Base-by-base conservation (phyloP, 1,140 invertebrate species). In the Dryas iulia region DNA sequence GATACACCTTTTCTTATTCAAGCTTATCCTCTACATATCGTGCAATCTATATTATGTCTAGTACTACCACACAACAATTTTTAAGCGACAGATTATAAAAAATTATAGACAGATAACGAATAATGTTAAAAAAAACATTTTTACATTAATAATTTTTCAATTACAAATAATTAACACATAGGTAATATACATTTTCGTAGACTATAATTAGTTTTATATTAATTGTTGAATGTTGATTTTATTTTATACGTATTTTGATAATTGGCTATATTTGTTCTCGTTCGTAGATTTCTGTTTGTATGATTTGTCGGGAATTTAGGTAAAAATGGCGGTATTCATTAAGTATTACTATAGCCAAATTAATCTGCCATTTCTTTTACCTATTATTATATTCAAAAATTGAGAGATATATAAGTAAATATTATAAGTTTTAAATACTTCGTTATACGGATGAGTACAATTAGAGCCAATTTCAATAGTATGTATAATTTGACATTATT, bases 41-140 rank as follows among this genome's bases (percentile, higher is more conserved):
- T 54, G 39, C n/a, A 54, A 54, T 63, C 61, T 53, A 63, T 63
- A 63, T 30, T 63, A 54, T 69, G 63, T 76, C 73, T 61, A 31
- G 52, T 33, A 65, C 76, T 84, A 84, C 84, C 77, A 82, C 79
- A 78, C 82, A 80, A 76, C 74, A 77, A 74, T 68, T 65, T 59
- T 64, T 52, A 73, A 76, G 66, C 65, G 60, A 73, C 26, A 63
- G 63, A 47, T 61, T 57, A 61, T 33, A 66, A 61, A 3, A 35
- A 56, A 65, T 21, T 21, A 47, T 47, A 47, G 18, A 10, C 2
- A 18, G 30, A 8, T 11, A 54, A 18, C 47, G 31, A 28, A 14
- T 11, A 7, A 14, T 24, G 39, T 18, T 18, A 47, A 47, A 47
- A 6, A 47, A 47, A 47, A 0, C 0, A 18, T 21, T 47, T 47